phyloP scores from a whole-genome alignment of 2,888 invertebrate genomes.

The Xanthorhoe designata region DNA sequence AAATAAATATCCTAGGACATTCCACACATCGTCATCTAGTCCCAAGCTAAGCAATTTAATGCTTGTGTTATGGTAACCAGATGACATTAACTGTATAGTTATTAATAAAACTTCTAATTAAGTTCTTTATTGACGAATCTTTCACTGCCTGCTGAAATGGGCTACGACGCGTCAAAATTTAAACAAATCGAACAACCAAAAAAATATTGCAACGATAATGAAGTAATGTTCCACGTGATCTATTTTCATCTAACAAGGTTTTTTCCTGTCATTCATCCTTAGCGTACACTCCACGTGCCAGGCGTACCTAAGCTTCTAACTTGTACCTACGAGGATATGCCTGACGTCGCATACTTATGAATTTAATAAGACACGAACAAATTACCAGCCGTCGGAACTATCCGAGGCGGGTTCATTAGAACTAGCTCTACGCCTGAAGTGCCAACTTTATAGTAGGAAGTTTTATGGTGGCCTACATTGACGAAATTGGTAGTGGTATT shows the following conservation, averaged over 20 bases:
- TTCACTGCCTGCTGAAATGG: background rate
- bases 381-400: conserved; percentile 65
- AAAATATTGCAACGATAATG: background rate
- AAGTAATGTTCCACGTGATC: background rate
- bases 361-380: conserved; percentile 78
- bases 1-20: too few species aligned
- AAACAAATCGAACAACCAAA: too few species aligned
- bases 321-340: conserved; percentile 51
- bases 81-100: background rate
- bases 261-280: conserved; percentile 32
- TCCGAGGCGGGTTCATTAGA: conserved; percentile 49
- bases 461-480: conserved; percentile 13
- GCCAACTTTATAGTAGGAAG: conserved; percentile 6
- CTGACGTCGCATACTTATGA: conserved; percentile 71
- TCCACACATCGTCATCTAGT: too few species aligned
- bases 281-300: conserved; percentile 3
- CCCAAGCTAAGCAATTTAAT: too few species aligned
- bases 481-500: background rate
- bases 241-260: conserved; percentile 30
- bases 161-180: too few species aligned
- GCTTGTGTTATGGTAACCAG: background rate
- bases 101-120: background rate
- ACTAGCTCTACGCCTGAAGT: conserved; percentile 24
- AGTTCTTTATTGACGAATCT: background rate
- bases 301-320: conserved; percentile 45